Conservation (phyloP, 2,797 vertebrate genomes). For the Prionace glauca region DNA sequence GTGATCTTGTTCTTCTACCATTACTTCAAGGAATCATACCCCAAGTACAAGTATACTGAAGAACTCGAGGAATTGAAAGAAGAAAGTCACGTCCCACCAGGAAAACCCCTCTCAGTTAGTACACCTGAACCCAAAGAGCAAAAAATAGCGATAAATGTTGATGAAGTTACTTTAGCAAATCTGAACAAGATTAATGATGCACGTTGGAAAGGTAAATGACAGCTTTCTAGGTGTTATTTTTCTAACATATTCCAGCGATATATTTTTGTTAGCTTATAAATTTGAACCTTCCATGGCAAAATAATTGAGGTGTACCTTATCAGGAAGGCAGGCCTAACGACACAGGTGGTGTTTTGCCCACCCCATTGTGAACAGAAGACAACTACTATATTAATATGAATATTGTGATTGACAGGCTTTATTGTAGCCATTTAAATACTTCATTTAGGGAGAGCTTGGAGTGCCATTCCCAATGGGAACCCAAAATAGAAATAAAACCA, state of each 20-base stretch:
- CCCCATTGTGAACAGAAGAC: not conserved
- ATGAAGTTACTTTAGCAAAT: not conserved
- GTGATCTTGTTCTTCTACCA: not conserved
- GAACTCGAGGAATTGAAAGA: not conserved
- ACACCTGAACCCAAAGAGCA: fast-evolving
- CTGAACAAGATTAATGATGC: not conserved
- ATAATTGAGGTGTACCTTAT: not conserved
- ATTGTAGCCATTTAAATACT: not conserved
- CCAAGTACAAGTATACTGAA: not conserved
- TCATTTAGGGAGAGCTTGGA: not conserved
- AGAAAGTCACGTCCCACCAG: not conserved
- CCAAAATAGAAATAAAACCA: too few species aligned
- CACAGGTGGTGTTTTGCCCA: not conserved
- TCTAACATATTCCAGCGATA: not conserved
- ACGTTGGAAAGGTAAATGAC: not conserved
- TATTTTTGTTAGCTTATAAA: not conserved
- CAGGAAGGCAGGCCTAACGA: not conserved
- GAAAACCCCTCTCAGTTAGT: too few species aligned
- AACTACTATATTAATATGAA: not conserved
- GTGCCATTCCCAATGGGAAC: not conserved
- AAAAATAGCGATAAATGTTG: not conserved
- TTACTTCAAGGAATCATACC: not conserved
- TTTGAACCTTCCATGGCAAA: not conserved
- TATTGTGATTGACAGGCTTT: not conserved
- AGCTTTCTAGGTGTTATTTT: not conserved